Conservation (phyloP, 2,113 vertebrate genomes). For the Dascyllus trimaculatus region DNA sequence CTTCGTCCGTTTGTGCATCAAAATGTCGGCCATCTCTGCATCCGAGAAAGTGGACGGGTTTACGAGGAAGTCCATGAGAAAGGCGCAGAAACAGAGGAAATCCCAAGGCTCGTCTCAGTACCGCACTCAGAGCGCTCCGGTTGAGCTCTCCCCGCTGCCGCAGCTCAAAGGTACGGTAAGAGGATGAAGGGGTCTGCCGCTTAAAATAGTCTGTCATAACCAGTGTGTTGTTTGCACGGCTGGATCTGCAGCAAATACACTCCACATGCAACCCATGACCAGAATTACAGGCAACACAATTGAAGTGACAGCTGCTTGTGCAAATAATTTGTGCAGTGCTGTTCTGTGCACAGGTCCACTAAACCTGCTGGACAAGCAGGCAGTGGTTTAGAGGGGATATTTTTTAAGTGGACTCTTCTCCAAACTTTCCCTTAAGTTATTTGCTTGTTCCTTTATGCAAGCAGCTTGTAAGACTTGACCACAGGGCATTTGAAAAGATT, state of each 20-base stretch:
- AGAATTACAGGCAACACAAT: background rate
- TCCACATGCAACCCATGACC: background rate
- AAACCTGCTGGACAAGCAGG: no score
- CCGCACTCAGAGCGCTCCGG: slow-evolving; percentile 88
- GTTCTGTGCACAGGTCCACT: no score
- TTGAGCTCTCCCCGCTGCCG: slow-evolving; percentile 93
- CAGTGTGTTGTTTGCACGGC: slow-evolving; percentile 9
- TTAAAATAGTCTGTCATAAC: slow-evolving; percentile 54
- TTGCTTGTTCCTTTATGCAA: background rate
- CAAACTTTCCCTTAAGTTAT: no score
- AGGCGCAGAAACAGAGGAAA: slow-evolving; percentile 94
- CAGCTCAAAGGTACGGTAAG: slow-evolving; percentile 91
- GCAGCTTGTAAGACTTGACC: background rate
- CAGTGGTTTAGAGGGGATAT: no score
- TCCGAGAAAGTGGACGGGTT: slow-evolving; percentile 99
- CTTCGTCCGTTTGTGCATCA: slow-evolving; percentile 66
- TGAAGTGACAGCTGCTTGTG: background rate
- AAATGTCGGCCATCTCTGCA: slow-evolving; percentile 94
- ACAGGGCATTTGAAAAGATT: background rate
- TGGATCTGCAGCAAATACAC: slow-evolving; percentile 3
- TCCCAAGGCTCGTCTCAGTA: slow-evolving; percentile 97
- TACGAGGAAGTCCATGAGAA: slow-evolving; percentile 96
- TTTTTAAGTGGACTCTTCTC: background rate
- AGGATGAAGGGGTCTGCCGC: slow-evolving; percentile 58
- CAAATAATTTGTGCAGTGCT: background rate